Conservation (phyloP, 2,113 vertebrate genomes). For the Stegostoma tigrinum region DNA sequence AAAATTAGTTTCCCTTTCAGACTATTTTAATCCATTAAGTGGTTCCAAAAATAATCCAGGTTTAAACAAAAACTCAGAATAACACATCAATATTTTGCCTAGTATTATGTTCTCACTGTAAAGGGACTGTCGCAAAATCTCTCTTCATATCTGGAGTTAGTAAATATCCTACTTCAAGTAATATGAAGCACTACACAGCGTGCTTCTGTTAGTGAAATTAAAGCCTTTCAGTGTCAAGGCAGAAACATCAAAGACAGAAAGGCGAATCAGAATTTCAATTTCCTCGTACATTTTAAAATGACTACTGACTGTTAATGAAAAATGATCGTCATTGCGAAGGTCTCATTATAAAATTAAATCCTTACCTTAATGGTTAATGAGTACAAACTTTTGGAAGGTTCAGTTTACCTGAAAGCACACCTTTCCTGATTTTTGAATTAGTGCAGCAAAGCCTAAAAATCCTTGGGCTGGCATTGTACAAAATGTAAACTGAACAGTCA, state of each 20-base stretch:
- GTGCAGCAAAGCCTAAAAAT: background rate
- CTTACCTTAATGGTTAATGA: background rate
- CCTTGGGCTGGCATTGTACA: background rate
- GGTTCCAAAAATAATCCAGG: background rate
- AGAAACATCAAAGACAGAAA: background rate
- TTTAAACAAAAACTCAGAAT: background rate
- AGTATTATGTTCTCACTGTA: background rate
- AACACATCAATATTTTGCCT: background rate
- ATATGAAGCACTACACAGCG: background rate
- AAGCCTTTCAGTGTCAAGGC: background rate
- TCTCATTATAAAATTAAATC: background rate
- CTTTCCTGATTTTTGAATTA: constrained; percentile 12
- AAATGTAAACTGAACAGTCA: background rate
- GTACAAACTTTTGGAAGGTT: background rate
- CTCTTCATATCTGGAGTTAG: background rate
- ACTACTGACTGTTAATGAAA: background rate
- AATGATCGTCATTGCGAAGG: background rate
- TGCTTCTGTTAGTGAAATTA: background rate
- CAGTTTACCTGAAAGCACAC: background rate
- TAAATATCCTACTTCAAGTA: background rate
- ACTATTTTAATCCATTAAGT: background rate
- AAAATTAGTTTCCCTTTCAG: background rate
- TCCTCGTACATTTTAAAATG: background rate
- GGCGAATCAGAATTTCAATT: background rate
- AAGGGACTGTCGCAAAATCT: background rate